These are phyloP conservation scores for Sitta europaea DNA, from an alignment of 2,113 vertebrate species.

Conservation along the genomic window DNA sequence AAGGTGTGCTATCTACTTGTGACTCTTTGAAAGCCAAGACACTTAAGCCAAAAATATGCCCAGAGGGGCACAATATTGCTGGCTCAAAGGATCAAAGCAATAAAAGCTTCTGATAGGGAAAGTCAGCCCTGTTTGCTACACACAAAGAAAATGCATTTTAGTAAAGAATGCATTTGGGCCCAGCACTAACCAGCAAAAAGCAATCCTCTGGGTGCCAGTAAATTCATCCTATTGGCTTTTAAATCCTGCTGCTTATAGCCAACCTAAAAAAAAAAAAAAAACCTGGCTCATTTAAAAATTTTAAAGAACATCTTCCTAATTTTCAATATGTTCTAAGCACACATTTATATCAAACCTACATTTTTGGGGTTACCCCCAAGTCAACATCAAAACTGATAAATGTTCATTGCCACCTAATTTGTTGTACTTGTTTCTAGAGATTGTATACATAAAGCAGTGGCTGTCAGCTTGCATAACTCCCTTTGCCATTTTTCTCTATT, in stretches of 20 bases:
- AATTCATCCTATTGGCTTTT: neutral
- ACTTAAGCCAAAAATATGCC: neutral
- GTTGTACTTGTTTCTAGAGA: neutral
- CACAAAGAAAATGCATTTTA: neutral
- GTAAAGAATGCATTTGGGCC: neutral
- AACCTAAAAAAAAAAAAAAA: neutral
- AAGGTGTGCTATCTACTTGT: neutral
- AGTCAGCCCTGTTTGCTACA: neutral
- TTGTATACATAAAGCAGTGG: neutral
- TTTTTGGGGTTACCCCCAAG: neutral
- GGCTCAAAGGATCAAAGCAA: neutral
- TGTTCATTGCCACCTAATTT: neutral
- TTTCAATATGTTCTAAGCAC: neutral
- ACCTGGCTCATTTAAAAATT: neutral
- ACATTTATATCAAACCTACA: neutral
- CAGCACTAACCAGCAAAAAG: neutral
- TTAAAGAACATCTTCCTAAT: neutral
- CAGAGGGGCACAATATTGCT: neutral
- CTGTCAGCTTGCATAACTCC: neutral
- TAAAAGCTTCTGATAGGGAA: neutral
- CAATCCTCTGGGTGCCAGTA: neutral
- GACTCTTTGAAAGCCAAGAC: neutral
- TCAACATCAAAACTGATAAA: neutral
- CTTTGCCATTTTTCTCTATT: neutral
- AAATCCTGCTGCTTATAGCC: neutral